Percentiles rank a stretch among this genome's conserved stretches.
Conservation (phyloP, 2,113 vertebrate species). For the Artemisiospiza belli region DNA sequence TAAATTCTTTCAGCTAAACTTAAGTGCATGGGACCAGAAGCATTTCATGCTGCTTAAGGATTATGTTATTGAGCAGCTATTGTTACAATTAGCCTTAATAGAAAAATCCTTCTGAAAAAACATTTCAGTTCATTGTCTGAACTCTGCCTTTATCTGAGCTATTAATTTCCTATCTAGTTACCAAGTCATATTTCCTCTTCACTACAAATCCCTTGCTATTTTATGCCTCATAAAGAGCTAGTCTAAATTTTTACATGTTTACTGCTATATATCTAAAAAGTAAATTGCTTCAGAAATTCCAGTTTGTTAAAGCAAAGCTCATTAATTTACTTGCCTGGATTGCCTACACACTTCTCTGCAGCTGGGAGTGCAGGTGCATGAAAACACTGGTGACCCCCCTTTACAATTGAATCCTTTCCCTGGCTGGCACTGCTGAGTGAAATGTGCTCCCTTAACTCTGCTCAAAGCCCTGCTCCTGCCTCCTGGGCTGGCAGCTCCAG, state of each 20-base stretch:
- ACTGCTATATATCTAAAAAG: background rate
- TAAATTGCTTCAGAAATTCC: slow-evolving; percentile 1
- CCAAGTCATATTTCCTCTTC: slow-evolving; percentile 5
- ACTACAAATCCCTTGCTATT: background rate
- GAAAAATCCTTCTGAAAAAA: background rate
- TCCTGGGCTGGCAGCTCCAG: background rate
- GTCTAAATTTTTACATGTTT: background rate
- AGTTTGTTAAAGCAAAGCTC: background rate
- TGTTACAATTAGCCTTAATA: background rate
- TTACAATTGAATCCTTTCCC: background rate
- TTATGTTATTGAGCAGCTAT: background rate
- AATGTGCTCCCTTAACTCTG: background rate
- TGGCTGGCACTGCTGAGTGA: background rate
- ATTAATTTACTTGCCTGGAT: background rate
- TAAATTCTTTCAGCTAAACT: background rate
- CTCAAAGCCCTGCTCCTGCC: accelerated
- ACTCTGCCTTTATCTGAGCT: slow-evolving; percentile 1
- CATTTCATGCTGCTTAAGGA: background rate
- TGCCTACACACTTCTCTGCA: background rate
- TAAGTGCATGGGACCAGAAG: background rate
- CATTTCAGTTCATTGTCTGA: background rate
- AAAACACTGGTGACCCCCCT: background rate
- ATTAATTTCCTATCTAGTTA: slow-evolving; percentile 4
- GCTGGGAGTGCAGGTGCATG: background rate
- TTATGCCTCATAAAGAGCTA: background rate